Conservation (phyloP, 1,140 invertebrate species). For the Eubasilissa regina region DNA sequence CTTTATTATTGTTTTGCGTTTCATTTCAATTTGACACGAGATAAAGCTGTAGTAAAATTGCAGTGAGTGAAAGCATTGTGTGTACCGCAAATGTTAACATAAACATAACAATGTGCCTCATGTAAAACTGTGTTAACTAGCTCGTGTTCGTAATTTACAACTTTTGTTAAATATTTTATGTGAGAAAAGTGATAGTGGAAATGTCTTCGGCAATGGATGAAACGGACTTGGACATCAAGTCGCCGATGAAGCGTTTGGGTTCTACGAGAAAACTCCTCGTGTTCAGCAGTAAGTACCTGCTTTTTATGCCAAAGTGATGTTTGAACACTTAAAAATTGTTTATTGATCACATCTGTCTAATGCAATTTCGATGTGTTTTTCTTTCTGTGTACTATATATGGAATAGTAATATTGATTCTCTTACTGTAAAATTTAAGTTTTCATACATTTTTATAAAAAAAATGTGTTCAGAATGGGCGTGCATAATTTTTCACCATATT, state of each 20-base stretch:
- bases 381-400: background rate
- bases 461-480: background rate
- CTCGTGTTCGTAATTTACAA: slow-evolving; percentile 25
- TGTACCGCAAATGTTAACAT: slow-evolving; percentile 16
- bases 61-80: slow-evolving; percentile 46
- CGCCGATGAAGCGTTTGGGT: slow-evolving; percentile 83
- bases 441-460: background rate
- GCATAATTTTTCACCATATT: background rate
- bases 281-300: slow-evolving; percentile 81
- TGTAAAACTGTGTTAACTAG: slow-evolving; percentile 29
- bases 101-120: slow-evolving; percentile 45
- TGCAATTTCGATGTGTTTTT: background rate
- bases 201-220: slow-evolving; percentile 74
- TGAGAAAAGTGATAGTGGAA: slow-evolving; percentile 46
- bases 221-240: slow-evolving; percentile 79
- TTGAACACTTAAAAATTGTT: background rate
- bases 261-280: slow-evolving; percentile 84
- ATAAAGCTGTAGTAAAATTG: background rate
- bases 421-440: background rate
- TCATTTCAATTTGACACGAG: slow-evolving; percentile 14
- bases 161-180: slow-evolving; percentile 42
- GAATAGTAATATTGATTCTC: background rate
- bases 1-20: slow-evolving; percentile 23
- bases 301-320: slow-evolving; percentile 25
- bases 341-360: background rate